A percentile compares a stretch with the other conserved stretches of the same genome.
phyloP scores from a whole-genome alignment of 2,113 vertebrate species.

The Prochilodus magdalenae region DNA sequence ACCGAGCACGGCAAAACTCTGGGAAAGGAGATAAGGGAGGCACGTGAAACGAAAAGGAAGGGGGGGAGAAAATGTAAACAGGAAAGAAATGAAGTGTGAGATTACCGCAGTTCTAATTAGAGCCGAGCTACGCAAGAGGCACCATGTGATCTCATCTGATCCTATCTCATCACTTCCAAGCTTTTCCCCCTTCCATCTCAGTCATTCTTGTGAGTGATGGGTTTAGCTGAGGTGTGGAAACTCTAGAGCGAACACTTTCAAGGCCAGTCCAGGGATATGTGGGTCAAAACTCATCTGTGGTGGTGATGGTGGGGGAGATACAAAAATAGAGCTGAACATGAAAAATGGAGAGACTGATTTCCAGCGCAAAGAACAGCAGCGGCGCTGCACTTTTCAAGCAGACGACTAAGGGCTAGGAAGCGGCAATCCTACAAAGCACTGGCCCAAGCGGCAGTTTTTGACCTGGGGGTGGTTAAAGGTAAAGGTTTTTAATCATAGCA shows the following conservation, averaged over 20 bases:
- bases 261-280: constrained; percentile 34
- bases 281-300: constrained; percentile 51
- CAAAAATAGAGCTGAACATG: constrained; percentile 53
- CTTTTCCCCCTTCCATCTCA: background rate
- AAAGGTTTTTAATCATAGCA: background rate
- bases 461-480: background rate
- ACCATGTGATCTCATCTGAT: background rate
- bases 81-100: constrained; percentile 12
- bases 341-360: constrained; percentile 52
- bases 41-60: background rate
- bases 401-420: constrained; percentile 12
- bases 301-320: constrained; percentile 11
- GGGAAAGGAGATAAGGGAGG: constrained; percentile 21
- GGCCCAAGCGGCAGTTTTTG: background rate
- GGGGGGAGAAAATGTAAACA: constrained; percentile 30
- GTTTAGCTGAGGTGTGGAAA: constrained; percentile 17
- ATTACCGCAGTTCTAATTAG: constrained; percentile 28
- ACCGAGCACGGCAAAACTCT: background rate
- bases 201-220: constrained; percentile 19
- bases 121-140: background rate
- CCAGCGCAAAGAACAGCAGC: constrained; percentile 14
- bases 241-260: background rate
- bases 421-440: constrained; percentile 33
- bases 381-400: constrained; percentile 4
- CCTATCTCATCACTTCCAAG: background rate